Percentiles rank a stretch among this genome's conserved stretches.
Conservation (phyloP, 2,797 vertebrate species). For the Clarias platycephalus region DNA sequence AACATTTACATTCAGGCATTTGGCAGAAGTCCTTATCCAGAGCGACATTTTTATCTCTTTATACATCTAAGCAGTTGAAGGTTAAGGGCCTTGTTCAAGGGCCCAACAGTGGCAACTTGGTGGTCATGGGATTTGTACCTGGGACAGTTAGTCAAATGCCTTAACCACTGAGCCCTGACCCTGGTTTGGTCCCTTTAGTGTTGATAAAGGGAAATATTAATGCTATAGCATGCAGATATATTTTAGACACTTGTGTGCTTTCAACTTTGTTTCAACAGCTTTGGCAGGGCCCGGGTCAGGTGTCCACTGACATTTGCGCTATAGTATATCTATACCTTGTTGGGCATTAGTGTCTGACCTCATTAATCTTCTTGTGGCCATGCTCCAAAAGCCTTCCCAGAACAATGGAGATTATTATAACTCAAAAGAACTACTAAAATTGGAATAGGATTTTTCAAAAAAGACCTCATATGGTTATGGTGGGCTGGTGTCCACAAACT, state of each 20-base stretch:
- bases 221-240: neutral
- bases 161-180: too few relatives aligned
- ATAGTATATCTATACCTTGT: neutral
- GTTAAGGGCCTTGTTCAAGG: too few relatives aligned
- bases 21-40: too few relatives aligned
- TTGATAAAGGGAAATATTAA: neutral
- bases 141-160: too few relatives aligned
- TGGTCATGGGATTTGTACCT: too few relatives aligned
- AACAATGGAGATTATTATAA: neutral
- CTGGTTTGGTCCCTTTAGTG: neutral
- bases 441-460: neutral
- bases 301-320: neutral
- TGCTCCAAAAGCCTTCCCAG: neutral
- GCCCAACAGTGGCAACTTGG: too few relatives aligned
- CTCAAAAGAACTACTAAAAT: neutral
- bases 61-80: too few relatives aligned
- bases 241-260: neutral
- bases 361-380: too few relatives aligned
- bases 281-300: neutral
- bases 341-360: too few relatives aligned
- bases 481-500: neutral
- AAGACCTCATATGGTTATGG: neutral
- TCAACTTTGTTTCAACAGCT: neutral
- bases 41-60: too few relatives aligned
- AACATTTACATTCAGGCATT: neutral